Evolutionary conservation across 2,888 invertebrate genomes (phyloP), one percentile per base, ranked within the genome.

Genomic region (Aporophyla nigra): DNA sequence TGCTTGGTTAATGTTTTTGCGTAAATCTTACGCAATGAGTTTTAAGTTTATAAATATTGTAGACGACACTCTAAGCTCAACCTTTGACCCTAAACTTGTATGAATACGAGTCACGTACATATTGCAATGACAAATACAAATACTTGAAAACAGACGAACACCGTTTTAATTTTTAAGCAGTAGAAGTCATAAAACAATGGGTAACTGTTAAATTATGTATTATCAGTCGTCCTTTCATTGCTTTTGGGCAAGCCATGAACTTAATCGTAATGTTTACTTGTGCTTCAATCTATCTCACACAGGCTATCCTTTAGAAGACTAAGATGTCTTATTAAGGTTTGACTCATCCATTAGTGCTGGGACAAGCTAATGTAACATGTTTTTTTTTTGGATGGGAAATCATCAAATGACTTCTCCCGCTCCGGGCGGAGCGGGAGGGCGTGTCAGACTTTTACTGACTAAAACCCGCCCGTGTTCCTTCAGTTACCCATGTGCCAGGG

Each of bases 241-340:
- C 49, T 62, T 59, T 72, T 80, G 40, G 43, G 49, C 16, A 27
- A 73, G 21, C 4, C 72, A 49, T 76, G 43, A 71, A 70, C 14
- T 73, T 74, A 69, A 74, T 40, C 53, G 49, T 66, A n/a, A 61
- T 82, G 51, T 78, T 67, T 74, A 71, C n/a, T 49, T 80, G 75
- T 27, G 9, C 33, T 56, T 76, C 70, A 70, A 19, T 76, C 65
- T 63, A 71, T 74, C 66, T 43, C n/a, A 59, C 33, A 59, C 58
- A 74, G 54, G 6, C 2, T 6, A 4, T 68, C 24, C 21, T 16
- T 56, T 19, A 49, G 24, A 58, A 46, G 2, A 43, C 21, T 27
- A 14, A 16, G 1, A 56, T 14, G 27, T 43, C 43, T 21, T 24
- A 27, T 12, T 27, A 53, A 49, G 24, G 21, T 46, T 53, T 53